A percentile compares a stretch with the other conserved stretches of the same genome.
These are phyloP conservation scores for Leptopterna dolabrata DNA, from an alignment of 2,888 invertebrate species.

Conservation along the genomic window DNA sequence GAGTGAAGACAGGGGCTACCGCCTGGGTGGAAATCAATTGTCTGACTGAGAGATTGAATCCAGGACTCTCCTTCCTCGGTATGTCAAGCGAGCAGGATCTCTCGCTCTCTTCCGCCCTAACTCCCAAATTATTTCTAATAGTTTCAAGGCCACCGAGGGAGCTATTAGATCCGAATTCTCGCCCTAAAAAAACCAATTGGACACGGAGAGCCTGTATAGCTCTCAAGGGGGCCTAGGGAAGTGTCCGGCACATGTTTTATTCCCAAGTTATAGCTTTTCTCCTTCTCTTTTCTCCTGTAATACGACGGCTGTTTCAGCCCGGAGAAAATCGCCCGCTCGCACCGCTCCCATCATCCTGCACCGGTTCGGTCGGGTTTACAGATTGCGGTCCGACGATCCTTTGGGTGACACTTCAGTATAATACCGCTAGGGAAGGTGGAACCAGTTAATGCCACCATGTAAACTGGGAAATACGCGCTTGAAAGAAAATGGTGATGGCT, in stretches of 20 bases:
- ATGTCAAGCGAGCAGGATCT: neutral
- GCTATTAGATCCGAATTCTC: slow-evolving; percentile 20
- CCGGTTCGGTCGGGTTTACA: too few relatives aligned
- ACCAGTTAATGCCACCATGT: too few relatives aligned
- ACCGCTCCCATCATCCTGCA: too few relatives aligned
- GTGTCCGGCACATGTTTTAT: slow-evolving; percentile 46
- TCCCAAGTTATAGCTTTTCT: slow-evolving; percentile 30
- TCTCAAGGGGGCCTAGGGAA: slow-evolving; percentile 17
- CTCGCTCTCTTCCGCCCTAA: neutral
- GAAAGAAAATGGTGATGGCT: too few relatives aligned
- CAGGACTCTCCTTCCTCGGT: neutral
- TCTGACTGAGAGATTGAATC: neutral
- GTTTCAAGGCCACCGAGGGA: slow-evolving; percentile 30
- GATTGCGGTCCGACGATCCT: too few relatives aligned
- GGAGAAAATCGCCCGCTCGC: neutral
- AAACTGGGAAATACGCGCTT: too few relatives aligned
- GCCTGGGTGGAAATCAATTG: neutral
- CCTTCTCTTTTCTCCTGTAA: neutral
- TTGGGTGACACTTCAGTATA: too few relatives aligned
- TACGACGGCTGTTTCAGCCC: slow-evolving; percentile 11
- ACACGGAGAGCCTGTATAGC: slow-evolving; percentile 32
- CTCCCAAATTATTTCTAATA: slow-evolving; percentile 33
- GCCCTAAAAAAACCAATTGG: slow-evolving; percentile 40
- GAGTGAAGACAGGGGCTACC: too few relatives aligned
- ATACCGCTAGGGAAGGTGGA: too few relatives aligned